Percentiles rank a stretch among this genome's conserved stretches.
Evolutionary conservation across 2,888 invertebrate genomes (phyloP).

Genomic region (Ichneumoninae sp.): DNA sequence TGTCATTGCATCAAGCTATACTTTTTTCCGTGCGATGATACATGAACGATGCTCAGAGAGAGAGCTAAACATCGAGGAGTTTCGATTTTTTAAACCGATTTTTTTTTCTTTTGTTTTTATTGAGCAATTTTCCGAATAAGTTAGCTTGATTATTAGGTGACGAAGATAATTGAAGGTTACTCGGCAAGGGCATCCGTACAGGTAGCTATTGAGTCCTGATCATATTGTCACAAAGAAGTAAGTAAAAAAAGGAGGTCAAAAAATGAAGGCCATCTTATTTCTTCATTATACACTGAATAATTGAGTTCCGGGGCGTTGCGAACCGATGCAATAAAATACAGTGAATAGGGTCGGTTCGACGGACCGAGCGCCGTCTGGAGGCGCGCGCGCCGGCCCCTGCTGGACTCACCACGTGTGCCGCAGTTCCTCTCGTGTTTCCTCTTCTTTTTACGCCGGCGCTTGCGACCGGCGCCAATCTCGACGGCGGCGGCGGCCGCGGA

Average conservation of each 20-base stretch:
- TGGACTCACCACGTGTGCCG: slow-evolving; percentile 82
- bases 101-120: neutral
- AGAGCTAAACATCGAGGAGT: neutral
- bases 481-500: slow-evolving; percentile 67
- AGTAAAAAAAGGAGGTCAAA: too few species aligned
- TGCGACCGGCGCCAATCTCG: slow-evolving; percentile 71
- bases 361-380: neutral
- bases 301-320: neutral
- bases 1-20: slow-evolving; percentile 2
- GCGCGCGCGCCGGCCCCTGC: slow-evolving; percentile 25
- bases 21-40: neutral
- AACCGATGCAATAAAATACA: neutral
- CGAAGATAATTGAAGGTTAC: neutral
- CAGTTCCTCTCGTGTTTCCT: slow-evolving; percentile 85
- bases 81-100: neutral
- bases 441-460: slow-evolving; percentile 82
- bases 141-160: neutral
- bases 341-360: neutral
- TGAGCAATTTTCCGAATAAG: neutral
- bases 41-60: neutral
- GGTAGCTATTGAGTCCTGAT: neutral
- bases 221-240: too few species aligned
- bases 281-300: neutral
- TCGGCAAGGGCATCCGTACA: neutral
- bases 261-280: neutral